Evolutionary conservation across 2,113 vertebrate species (phyloP).

Genomic region (Guaruba guarouba): DNA sequence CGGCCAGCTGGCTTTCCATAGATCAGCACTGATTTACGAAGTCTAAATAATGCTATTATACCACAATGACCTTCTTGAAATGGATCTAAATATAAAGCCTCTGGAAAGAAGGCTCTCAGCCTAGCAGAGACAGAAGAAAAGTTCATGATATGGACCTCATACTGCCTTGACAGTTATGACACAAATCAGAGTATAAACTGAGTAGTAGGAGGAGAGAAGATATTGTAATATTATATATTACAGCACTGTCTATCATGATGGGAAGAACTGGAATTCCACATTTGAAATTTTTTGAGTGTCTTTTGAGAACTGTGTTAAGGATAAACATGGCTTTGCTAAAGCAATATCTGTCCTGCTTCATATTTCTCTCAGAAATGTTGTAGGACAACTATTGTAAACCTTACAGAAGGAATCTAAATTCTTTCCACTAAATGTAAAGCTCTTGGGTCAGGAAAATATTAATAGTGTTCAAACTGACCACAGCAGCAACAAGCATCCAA

Average conservation of each 20-base stretch:
- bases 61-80: neutral
- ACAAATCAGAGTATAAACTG: neutral
- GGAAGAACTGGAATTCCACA: neutral
- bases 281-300: neutral
- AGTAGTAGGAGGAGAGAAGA: neutral
- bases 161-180: neutral
- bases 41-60: neutral
- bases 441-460: neutral
- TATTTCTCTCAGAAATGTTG: neutral
- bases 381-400: neutral
- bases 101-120: neutral
- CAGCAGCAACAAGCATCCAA: neutral
- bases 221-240: neutral
- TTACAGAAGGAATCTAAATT: neutral
- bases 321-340: neutral
- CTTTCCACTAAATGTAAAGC: neutral
- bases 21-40: neutral
- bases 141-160: neutral
- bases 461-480: neutral
- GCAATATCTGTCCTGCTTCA: neutral
- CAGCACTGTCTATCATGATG: neutral
- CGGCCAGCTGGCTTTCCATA: neutral
- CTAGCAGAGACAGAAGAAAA: neutral
- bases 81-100: neutral
- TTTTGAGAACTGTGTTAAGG: neutral